Base-by-base conservation (phyloP, 2,797 vertebrate genomes). In the Molothrus ater region DNA sequence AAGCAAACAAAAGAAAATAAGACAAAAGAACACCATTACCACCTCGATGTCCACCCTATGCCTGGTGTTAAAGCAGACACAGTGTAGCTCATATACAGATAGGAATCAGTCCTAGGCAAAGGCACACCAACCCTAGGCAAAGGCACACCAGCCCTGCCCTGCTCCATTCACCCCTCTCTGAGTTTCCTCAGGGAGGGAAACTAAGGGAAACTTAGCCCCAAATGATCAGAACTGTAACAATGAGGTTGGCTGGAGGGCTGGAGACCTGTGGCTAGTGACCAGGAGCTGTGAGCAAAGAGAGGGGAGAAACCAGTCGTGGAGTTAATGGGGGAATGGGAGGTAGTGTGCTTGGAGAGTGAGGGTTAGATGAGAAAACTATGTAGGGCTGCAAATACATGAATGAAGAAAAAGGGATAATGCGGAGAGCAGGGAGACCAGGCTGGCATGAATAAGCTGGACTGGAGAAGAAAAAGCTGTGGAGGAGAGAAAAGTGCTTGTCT, bases 291-390 rank as follows among this genome's bases (percentile, higher is more conserved):
- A 79, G 28, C n/a, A 64, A 26, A 36, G n/a, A 61, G 11, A 47
- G 9, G 16, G 32, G 7, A 24, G 51, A 73, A 63, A 71, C 4
- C 25, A 63, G n/a, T 17, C 0, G 0, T 47, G 47, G 15, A 72
- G 48, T 24, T 42, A 57, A 3, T 0, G 1, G 9, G 32, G 7
- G 4, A 82, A 50, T 34, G 66, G 73, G 22, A 80, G 12, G 22
- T 53, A 20, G 32, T 45, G 57, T 11, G 11, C 22, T 68, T 78
- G 17, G 32, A 89, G 34, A 45, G 7, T 60, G 28, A 17, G 17
- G 24, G 17, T 68, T 51, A 59, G 19, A 53, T 47, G 10, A 83
- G 51, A 59, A 73, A 86, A 53, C 20, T 32, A 21, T 3, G 1
- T 24, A 60, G n/a, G 25, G 20, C 28, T 80, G 36, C 57, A 78